Percentiles rank a stretch among this genome's conserved stretches.
These are phyloP conservation scores for Lottia gigantea DNA, from an alignment of 2,888 invertebrate genomes.

Conservation along the genomic window DNA sequence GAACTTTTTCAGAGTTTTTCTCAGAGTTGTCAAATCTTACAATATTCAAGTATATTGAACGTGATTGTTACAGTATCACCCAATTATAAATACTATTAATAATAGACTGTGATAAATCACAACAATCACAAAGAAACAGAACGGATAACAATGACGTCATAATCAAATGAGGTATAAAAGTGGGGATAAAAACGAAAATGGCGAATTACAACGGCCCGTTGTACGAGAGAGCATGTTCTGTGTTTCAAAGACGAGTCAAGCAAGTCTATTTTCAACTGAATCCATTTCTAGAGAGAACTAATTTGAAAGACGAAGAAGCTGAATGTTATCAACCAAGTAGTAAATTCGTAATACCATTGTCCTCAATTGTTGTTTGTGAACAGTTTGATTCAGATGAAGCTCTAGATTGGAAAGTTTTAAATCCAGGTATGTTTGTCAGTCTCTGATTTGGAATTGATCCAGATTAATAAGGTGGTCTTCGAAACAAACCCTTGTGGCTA, in stretches of 20 bases:
- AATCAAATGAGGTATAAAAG: no score
- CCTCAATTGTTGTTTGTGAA: constrained; percentile 18
- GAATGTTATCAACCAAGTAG: constrained; percentile 15
- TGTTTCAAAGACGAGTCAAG: constrained; percentile 32
- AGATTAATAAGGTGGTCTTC: background rate
- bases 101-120: no score
- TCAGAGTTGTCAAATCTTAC: no score
- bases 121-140: no score
- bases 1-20: no score
- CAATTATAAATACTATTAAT: no score
- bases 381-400: constrained; percentile 13
- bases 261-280: constrained; percentile 36
- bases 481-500: no score
- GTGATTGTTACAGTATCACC: no score
- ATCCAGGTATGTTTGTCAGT: background rate
- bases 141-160: no score
- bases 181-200: background rate
- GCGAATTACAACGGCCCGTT: constrained; percentile 8
- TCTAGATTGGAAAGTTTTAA: constrained; percentile 29
- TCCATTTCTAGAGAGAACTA: constrained; percentile 31
- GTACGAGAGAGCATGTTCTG: constrained; percentile 14
- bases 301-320: constrained; percentile 20
- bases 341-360: constrained; percentile 11
- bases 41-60: no score
- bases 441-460: background rate